Conservation (phyloP, 64 coral and sea anemone species). For the Trachythela sp. region DNA sequence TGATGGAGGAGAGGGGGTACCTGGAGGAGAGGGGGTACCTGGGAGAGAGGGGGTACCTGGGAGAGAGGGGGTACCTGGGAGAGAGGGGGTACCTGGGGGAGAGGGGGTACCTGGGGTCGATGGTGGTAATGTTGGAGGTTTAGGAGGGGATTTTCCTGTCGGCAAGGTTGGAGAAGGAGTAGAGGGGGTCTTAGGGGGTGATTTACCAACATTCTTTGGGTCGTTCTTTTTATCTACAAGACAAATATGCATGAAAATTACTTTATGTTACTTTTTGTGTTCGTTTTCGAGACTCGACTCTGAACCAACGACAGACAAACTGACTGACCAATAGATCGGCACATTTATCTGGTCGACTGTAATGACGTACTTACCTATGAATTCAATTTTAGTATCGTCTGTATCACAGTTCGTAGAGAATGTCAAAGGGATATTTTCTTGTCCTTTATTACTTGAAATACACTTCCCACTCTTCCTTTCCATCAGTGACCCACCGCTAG, state of each 20-base stretch:
- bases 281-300: background rate
- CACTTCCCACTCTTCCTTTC: background rate
- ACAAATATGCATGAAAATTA: background rate
- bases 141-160: too few species aligned
- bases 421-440: background rate
- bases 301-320: background rate
- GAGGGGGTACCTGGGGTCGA: too few species aligned
- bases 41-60: too few species aligned
- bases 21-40: too few species aligned
- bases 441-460: background rate
- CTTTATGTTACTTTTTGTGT: too few species aligned
- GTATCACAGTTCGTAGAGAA: background rate
- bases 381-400: background rate
- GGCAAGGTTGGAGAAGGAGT: background rate
- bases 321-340: too few species aligned
- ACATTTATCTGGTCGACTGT: too few species aligned
- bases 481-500: background rate
- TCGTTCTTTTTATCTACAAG: background rate
- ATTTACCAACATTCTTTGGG: background rate
- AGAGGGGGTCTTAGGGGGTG: background rate
- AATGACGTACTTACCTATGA: slow-evolving; percentile 19
- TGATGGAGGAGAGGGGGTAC: background rate
- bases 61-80: background rate
- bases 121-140: too few species aligned
- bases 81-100: too few species aligned